phyloP scores from a whole-genome alignment of 2,888 invertebrate genomes.

The Limnephilus lunatus region DNA sequence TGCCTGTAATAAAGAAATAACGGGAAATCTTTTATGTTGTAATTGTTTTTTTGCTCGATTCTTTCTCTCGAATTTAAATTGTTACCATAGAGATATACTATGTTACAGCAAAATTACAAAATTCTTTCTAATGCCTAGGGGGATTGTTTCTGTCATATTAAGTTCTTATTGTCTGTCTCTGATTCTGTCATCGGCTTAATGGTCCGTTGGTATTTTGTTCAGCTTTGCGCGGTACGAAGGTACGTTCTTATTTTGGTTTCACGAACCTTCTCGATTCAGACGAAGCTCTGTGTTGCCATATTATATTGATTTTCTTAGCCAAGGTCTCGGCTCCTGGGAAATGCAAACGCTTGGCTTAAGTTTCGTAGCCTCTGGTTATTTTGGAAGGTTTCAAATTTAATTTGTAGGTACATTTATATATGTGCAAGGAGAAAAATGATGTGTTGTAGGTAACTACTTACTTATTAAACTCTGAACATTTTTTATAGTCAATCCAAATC shows the following conservation, averaged over 20 bases:
- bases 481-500: background rate
- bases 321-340: constrained; percentile 24
- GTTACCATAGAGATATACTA: too few species aligned
- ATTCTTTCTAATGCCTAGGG: background rate
- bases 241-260: constrained; percentile 24
- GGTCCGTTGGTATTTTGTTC: background rate
- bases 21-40: background rate
- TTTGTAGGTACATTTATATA: background rate
- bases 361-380: background rate
- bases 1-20: background rate
- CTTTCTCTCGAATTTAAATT: background rate
- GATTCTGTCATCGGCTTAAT: background rate
- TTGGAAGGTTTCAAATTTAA: background rate
- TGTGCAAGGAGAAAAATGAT: background rate
- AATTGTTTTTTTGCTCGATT: background rate
- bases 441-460: background rate
- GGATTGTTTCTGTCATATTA: background rate
- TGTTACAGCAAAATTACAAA: background rate
- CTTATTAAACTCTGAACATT: background rate
- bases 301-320: constrained; percentile 44
- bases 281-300: constrained; percentile 36
- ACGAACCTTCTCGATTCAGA: constrained; percentile 1
- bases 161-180: background rate
- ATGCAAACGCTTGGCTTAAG: background rate
- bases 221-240: background rate